phyloP scores from a whole-genome alignment of 2,797 vertebrate genomes.

The Anas flavirostris region DNA sequence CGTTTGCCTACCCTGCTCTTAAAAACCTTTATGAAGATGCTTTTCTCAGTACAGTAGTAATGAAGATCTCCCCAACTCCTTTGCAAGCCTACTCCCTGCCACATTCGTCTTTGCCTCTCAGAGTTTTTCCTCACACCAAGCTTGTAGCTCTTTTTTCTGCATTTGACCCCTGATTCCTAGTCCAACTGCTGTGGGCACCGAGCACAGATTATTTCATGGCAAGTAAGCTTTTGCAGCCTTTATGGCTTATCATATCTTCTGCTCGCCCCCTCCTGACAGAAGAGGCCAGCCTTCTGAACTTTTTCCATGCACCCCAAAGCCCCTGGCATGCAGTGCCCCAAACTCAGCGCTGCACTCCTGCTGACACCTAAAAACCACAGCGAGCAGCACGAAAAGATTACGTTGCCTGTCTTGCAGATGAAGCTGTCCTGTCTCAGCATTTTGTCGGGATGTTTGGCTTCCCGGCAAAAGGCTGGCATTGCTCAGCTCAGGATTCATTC shows the following conservation, averaged over 20 bases:
- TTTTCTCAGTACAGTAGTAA: background rate
- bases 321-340: background rate
- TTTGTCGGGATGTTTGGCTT: background rate
- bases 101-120: background rate
- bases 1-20: background rate
- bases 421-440: background rate
- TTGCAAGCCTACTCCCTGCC: background rate
- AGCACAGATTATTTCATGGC: background rate
- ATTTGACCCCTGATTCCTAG: background rate
- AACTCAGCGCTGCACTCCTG: rapidly evolving
- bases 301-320: background rate
- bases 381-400: rapidly evolving
- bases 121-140: background rate
- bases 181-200: background rate
- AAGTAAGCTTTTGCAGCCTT: background rate
- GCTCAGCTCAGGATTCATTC: background rate
- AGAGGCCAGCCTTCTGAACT: background rate
- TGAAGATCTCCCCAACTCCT: background rate
- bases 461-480: background rate
- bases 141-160: background rate
- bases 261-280: background rate
- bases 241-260: background rate
- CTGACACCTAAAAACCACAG: rapidly evolving
- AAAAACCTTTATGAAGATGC: background rate
- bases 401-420: rapidly evolving